phyloP scores from a whole-genome alignment of 2,888 invertebrate species.

The Tipula vernalis region DNA sequence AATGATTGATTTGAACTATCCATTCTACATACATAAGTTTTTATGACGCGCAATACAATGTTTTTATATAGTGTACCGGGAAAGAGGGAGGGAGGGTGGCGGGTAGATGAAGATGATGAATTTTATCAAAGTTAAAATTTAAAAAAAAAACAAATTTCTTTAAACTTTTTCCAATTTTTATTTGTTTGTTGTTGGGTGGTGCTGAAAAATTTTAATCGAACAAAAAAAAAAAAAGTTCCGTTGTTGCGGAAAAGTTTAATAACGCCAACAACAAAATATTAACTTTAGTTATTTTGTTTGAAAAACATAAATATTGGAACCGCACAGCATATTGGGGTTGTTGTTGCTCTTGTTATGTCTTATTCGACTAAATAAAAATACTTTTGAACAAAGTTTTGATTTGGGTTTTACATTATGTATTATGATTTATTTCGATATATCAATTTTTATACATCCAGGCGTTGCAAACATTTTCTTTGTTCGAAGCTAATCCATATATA shows the following conservation, averaged over 20 bases:
- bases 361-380: not conserved
- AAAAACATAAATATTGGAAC: not conserved
- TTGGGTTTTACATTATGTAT: not conserved
- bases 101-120: not conserved
- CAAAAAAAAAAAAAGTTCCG: not conserved
- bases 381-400: not conserved
- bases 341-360: not conserved
- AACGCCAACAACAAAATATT: not conserved
- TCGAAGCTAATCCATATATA: too few species aligned
- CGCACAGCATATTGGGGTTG: not conserved
- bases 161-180: not conserved
- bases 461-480: not conserved
- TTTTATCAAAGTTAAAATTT: not conserved
- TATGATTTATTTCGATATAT: not conserved
- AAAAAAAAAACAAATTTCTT: not conserved
- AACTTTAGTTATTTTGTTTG: not conserved
- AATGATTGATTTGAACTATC: not conserved
- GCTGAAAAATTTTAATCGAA: not conserved
- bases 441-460: not conserved
- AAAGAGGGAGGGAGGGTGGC: too few species aligned
- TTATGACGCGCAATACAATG: not conserved
- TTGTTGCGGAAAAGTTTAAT: not conserved
- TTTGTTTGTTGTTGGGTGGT: not conserved
- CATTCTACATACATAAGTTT: not conserved
- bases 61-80: not conserved